Base-by-base conservation (phyloP, 1,140 invertebrate genomes). In the Zophobas morio region DNA sequence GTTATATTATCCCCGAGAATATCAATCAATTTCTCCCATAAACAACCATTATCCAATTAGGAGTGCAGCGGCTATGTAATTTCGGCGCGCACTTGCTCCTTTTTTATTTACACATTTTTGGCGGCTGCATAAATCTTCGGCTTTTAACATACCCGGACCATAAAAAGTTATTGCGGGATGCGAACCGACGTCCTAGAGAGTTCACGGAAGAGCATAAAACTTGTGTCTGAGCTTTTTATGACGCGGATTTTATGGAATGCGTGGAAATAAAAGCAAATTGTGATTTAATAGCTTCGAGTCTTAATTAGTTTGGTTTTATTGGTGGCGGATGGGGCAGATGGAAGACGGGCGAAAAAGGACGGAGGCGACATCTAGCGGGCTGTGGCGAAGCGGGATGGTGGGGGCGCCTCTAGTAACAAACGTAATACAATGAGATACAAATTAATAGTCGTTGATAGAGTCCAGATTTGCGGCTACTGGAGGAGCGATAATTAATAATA, bases 91-190 rank as follows among this genome's bases (percentile, higher is more conserved):
- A 4, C 3, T 46, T 46, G 42, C 42, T 4, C 3, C 42, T 46
- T 46, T 46, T 8, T 46, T 8, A 8, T 8, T 3, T 46, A 46
- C 42, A 8, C 42, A 8, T 46, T 46, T 46, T 60, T 36, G 56
- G 56, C 34, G 6, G 35, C 1, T 36, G 36, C 42, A 46, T 46
- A 46, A 46, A 46, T 46, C 8, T 46, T 46, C 8, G 3, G 42
- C 3, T 46, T 46, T 8, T 4, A 46, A 60, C 5, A 36, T 60
- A 60, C 37, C 8, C 33, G 34, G 6, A 6, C 35, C 56, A n/a
- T 60, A 60, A 60, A 60, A 60, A 60, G 35, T 60, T 60, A 60
- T 60, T 60, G 56, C 56, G 36, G 37, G 35, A 57, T 57, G 56
- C 3, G 33, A 32, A 33, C 34, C 6, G 34, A 34, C 34, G 34